Base-by-base conservation (phyloP, 2,888 invertebrate genomes). In the Cataglyphis altisquamis region DNA sequence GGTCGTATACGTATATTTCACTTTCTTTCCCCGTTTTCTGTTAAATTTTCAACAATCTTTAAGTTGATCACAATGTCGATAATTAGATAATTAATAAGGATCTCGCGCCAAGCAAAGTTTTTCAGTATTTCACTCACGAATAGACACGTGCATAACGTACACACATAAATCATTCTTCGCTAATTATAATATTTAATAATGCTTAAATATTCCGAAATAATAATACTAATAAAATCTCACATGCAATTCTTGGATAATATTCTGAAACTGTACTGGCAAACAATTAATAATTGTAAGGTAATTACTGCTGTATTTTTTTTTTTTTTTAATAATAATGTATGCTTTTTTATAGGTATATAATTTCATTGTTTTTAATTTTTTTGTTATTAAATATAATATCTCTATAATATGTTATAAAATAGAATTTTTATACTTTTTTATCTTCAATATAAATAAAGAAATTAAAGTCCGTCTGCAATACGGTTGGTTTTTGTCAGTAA, bases 41-140 rank as follows among this genome's bases (percentile, higher is more conserved):
- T 1, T 57, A 39, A 75, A 75, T 55, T 82, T 75, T 75, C 45
- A n/a, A 60, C 63, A 66, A 72, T 74, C 82, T 62, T 36, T 84
- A 74, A 68, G 36, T 82, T 32, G 72, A 68, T 74, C 25, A 39
- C 57, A 48, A 84, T 68, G 73, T 81, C 85, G 55, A 67, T 87
- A 85, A 85, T 85, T 81, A 82, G 62, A 73, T 73, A 78, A 57
- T 55, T 85, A 64, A 81, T 68, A 67, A 3, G 15, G 15, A 73
- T 57, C 10, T 48, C 36, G 15, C 4, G 45, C 21, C 12, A 32
- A 62, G 25, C 36, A 63, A 84, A 83, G 64, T 75, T 83, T 52
- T 45, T 12, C 52, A 57, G 62, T 25, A 55, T 83, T 70, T 60
- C 72, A 68, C 21, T 18, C 32, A 18, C 18, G 12, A 1, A 45